Evolutionary conservation across 2,888 invertebrate species (phyloP).

Genomic region (Acanthosepion lycidas): DNA sequence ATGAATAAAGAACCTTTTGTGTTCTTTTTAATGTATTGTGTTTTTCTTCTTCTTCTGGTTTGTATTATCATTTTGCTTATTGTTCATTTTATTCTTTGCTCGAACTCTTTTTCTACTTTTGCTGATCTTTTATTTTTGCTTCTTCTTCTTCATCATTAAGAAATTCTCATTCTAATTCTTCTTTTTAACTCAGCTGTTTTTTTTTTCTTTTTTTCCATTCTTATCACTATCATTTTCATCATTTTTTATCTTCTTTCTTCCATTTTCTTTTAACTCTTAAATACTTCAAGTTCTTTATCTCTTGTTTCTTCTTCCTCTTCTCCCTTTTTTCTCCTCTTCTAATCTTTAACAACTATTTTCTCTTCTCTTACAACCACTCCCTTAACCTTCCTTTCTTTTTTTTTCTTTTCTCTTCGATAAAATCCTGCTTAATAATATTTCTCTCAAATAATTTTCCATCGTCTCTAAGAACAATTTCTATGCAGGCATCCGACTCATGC

Average conservation of each 20-base stretch:
- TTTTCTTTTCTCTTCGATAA: conserved; percentile 11
- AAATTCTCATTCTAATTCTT: neutral
- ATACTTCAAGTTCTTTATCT: neutral
- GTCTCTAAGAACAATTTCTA: conserved; percentile 20
- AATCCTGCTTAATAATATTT: conserved; percentile 21
- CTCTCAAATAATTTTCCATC: neutral
- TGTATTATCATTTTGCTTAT: neutral
- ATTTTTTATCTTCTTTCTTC: neutral
- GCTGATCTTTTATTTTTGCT: neutral
- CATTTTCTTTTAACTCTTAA: neutral
- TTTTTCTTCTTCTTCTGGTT: neutral
- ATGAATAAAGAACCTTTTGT: conserved; percentile 22
- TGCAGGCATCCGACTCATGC: neutral
- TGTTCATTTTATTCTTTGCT: neutral
- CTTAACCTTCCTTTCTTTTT: neutral
- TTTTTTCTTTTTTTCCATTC: neutral
- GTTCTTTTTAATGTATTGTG: neutral
- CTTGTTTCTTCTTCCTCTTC: neutral
- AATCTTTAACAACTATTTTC: neutral
- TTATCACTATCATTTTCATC: neutral
- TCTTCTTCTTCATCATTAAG: neutral
- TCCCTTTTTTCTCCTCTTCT: neutral
- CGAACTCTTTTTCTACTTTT: neutral
- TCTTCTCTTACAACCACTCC: no score
- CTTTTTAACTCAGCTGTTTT: no score